Evolutionary conservation across 2,113 vertebrate genomes (phyloP).

Genomic region (Caranx ignobilis): DNA sequence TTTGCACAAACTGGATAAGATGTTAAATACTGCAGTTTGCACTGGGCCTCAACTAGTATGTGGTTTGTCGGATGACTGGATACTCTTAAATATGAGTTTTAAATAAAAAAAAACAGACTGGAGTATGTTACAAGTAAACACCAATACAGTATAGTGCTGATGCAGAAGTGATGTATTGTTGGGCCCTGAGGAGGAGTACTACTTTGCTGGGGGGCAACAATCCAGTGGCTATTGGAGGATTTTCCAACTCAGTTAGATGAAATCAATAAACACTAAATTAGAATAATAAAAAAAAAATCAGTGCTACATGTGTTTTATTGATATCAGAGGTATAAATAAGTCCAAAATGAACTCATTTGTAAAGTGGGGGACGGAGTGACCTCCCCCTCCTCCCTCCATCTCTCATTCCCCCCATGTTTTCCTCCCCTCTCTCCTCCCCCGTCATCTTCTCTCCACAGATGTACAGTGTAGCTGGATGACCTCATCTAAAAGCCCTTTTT

Average conservation of each 20-base stretch:
- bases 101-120: neutral
- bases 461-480: conserved; percentile 78
- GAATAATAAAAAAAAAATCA: neutral
- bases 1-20: no score
- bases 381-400: neutral
- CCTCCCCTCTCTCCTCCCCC: conserved; percentile 35
- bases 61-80: no score
- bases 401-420: conserved; percentile 49
- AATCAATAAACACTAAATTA: conserved; percentile 11
- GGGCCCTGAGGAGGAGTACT: neutral
- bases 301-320: neutral
- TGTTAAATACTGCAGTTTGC: neutral
- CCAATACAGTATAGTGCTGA: neutral
- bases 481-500: conserved; percentile 83
- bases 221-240: neutral
- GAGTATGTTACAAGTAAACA: neutral
- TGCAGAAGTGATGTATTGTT: neutral
- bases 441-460: conserved; percentile 82
- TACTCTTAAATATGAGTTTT: no score
- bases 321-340: neutral
- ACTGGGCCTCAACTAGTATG: no score
- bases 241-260: neutral
- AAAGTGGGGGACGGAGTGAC: conserved; percentile 10
- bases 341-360: neutral
- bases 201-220: neutral